These are phyloP conservation scores for Microcebus lehilahytsara DNA, from an alignment of 2,113 vertebrate species.

Conservation along the genomic window DNA sequence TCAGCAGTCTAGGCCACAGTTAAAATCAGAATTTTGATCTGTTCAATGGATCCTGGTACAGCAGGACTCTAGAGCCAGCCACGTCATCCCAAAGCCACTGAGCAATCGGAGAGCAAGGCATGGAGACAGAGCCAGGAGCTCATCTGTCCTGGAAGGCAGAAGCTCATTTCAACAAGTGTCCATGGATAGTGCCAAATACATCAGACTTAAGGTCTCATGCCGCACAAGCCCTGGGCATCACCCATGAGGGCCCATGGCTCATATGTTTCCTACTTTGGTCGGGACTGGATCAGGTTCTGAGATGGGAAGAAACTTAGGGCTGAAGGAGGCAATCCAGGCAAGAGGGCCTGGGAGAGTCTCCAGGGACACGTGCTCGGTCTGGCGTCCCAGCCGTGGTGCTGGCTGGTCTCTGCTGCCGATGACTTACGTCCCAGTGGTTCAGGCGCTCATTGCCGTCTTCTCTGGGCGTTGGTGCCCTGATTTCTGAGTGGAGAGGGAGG, in stretches of 20 bases:
- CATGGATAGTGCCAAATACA: accelerated
- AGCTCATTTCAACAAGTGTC: background rate
- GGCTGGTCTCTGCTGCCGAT: background rate
- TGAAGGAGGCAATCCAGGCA: background rate
- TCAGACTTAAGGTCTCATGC: too few relatives aligned
- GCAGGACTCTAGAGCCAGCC: background rate
- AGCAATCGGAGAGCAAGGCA: background rate
- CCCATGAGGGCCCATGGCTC: too few relatives aligned
- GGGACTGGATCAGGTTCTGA: too few relatives aligned
- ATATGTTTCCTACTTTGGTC: background rate
- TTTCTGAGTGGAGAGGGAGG: background rate
- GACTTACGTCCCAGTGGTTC: accelerated
- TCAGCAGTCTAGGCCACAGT: background rate
- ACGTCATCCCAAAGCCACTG: background rate
- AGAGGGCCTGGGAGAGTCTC: too few relatives aligned
- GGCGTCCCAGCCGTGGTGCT: background rate
- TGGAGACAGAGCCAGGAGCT: background rate
- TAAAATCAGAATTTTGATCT: background rate
- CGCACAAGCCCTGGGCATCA: accelerated
- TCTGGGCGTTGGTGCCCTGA: background rate
- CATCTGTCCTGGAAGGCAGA: background rate
- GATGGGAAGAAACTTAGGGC: background rate
- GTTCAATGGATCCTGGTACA: too few relatives aligned
- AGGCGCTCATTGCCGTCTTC: background rate
- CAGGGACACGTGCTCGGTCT: accelerated